Conservation (phyloP, 2,888 invertebrate species). For the Loripinus fragilis region DNA sequence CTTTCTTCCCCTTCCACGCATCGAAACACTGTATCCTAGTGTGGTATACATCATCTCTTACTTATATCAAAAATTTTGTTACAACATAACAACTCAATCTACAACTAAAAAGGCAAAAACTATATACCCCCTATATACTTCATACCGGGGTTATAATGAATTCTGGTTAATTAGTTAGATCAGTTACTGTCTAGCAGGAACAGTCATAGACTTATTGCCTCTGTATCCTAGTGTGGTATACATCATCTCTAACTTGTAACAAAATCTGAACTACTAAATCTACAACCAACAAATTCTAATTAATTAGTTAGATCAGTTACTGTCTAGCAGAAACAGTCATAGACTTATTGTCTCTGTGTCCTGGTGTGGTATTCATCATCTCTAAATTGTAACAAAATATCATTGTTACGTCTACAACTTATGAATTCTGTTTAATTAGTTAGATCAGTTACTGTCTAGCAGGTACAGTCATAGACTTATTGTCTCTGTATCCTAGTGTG, state of each 20-base stretch:
- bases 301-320: conserved; percentile 51
- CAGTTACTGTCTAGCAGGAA: conserved; percentile 21
- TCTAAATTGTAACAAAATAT: conserved; percentile 13
- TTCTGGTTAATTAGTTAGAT: conserved; percentile 1
- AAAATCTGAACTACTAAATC: not conserved
- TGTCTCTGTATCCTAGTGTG: not conserved
- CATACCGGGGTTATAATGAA: too few species aligned
- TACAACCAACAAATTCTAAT: too few species aligned
- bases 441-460: conserved; percentile 44
- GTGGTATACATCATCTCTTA: conserved; percentile 22
- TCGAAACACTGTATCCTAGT: conserved; percentile 26
- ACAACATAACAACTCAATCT: not conserved
- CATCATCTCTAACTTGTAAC: conserved; percentile 16
- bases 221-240: conserved; percentile 18
- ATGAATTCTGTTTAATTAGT: too few species aligned
- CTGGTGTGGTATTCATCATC: conserved; percentile 40
- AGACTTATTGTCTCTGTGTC: conserved; percentile 39
- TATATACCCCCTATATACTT: too few species aligned
- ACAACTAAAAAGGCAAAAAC: not conserved
- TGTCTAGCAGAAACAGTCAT: conserved; percentile 63
- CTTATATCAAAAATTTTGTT: not conserved
- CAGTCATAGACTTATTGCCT: conserved; percentile 23
- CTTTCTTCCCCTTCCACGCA: too few species aligned
- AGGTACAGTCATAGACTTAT: conserved; percentile 3
- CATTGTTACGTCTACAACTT: too few species aligned